A percentile compares a stretch with the other conserved stretches of the same genome.
Evolutionary conservation across 2,113 vertebrate species (phyloP).

Genomic region (Hydrochoerus hydrochaeris): DNA sequence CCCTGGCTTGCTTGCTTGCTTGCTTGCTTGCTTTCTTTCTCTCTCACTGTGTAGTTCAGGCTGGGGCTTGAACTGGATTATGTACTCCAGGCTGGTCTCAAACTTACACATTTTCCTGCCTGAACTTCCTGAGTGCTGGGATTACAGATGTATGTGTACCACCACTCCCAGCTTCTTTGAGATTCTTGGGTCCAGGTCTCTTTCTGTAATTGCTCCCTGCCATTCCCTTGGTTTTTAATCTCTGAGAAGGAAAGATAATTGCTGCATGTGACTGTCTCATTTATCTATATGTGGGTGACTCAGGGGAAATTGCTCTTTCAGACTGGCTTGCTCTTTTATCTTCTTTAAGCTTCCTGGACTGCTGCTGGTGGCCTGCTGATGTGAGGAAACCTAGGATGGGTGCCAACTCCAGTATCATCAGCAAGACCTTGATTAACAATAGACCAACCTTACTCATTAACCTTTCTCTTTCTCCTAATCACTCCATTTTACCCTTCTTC

Average conservation of each 20-base stretch:
- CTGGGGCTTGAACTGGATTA: neutral
- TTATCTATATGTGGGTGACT: neutral
- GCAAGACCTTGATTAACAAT: neutral
- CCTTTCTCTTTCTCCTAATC: neutral
- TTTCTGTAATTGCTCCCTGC: neutral
- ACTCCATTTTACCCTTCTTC: too few relatives aligned
- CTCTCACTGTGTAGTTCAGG: neutral
- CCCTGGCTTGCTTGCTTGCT: too few relatives aligned
- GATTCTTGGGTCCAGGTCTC: neutral
- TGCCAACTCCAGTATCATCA: too few relatives aligned
- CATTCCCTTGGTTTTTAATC: conserved; percentile 7
- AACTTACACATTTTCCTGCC: neutral
- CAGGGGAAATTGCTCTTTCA: neutral
- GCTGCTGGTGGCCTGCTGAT: neutral
- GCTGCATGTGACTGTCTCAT: neutral
- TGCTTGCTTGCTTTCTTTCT: neutral
- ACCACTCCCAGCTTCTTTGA: neutral
- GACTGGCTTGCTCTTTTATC: neutral
- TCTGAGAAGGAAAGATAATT: neutral
- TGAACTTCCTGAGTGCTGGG: neutral
- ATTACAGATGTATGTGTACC: neutral
- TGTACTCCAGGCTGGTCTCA: neutral
- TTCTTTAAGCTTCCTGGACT: neutral
- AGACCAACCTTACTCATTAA: neutral
- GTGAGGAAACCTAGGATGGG: neutral